A percentile compares a stretch with the other conserved stretches of the same genome.
phyloP scores from a whole-genome alignment of 2,888 invertebrate species.

The Pseudoips prasinana region DNA sequence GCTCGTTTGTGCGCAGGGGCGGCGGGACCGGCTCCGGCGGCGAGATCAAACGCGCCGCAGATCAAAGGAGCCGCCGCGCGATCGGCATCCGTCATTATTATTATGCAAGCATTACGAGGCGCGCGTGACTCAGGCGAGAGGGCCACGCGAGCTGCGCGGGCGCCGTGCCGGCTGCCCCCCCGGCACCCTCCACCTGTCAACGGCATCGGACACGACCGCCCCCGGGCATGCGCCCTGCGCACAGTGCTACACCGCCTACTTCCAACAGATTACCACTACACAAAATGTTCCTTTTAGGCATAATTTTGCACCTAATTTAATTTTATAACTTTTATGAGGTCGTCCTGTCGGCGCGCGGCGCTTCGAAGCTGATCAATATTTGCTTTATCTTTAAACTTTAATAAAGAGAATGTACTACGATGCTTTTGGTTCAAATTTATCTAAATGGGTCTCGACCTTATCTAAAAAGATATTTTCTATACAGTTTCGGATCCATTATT shows the following conservation, averaged over 20 bases:
- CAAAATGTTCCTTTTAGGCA: conserved; percentile 38
- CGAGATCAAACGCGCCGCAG: conserved; percentile 77
- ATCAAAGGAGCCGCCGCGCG: conserved; percentile 81
- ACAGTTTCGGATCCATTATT: too few species aligned
- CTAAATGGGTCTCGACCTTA: too few species aligned
- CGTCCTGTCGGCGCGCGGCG: too few species aligned
- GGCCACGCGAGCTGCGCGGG: conserved; percentile 79
- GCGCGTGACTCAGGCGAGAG: conserved; percentile 80
- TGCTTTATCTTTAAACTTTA: too few species aligned
- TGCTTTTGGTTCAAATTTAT: too few species aligned
- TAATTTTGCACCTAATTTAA: conserved; percentile 53
- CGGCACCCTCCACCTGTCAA: conserved; percentile 57
- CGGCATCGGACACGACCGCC: conserved; percentile 43
- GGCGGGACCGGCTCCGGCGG: conserved; percentile 76
- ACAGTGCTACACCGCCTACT: conserved; percentile 30
- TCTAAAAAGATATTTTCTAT: too few species aligned
- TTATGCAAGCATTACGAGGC: conserved; percentile 82
- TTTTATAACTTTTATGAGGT: conserved; percentile 14
- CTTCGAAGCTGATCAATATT: too few species aligned
- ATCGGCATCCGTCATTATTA: conserved; percentile 83
- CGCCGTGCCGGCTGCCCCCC: conserved; percentile 54
- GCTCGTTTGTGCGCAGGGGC: conserved; percentile 78
- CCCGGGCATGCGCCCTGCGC: conserved; percentile 33
- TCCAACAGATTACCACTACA: conserved; percentile 47
- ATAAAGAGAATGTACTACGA: conserved; percentile 1